Evolutionary conservation across 2,888 invertebrate genomes (phyloP), one percentile per base, ranked within the genome.

Genomic region (Megamerina dolium): DNA sequence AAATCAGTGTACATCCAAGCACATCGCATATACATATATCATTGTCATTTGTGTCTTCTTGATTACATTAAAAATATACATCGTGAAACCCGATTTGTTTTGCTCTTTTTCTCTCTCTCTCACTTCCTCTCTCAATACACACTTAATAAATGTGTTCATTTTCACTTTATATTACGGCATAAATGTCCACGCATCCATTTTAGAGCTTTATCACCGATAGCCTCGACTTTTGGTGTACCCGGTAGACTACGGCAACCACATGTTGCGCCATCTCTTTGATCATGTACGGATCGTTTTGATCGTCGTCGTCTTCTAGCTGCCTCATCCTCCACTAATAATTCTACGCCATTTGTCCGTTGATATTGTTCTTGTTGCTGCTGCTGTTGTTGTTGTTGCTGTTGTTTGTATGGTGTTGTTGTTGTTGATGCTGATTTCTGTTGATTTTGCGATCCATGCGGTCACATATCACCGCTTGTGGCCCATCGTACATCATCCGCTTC

Each of bases 401-500:
- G 33, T 18, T 33, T 10, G 1, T 23, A 19, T n/a, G n/a, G n/a
- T n/a, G n/a, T n/a, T n/a, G n/a, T 10, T 30, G 14, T 6, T 27
- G 27, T 5, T 39, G 29, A 8, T 2, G 2, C 27, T 30, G 26
- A 12, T 19, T 26, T n/a, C 20, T 48, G 37, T 27, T 21, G 6
- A 26, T 32, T 48, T n/a, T 56, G 52, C 21, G 45, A n/a, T 41
- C 33, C 38, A 50, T 77, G 51, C 57, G 59, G 70, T 78, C 59
- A 73, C 63, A 60, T 72, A 45, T 69, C 68, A 51, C 62, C 63
- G 45, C 59, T 56, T 31, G 64, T 57, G 56, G 61, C 82, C 93
- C 93, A 94, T 54, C 92, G 79, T n/a, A 83, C 82, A 67, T 95
- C 94, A 65, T 95, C 93, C 20, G 89, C 87, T 68, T 92, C 91